Conservation (phyloP, 2,797 vertebrate genomes). For the Sebastolobus altivelis region DNA sequence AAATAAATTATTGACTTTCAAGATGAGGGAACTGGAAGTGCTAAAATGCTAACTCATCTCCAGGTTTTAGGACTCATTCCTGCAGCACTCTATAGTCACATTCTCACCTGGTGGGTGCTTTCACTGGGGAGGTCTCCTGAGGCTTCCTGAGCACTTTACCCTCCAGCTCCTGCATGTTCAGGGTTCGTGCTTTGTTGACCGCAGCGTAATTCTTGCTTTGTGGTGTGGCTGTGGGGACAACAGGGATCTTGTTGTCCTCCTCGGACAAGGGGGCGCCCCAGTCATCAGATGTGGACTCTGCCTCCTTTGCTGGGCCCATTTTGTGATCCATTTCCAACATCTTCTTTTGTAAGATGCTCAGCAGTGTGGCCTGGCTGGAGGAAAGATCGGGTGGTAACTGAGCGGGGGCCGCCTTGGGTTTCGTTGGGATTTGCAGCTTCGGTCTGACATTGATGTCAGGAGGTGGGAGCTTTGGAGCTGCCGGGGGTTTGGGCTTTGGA, state of each 20-base stretch:
- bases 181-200: conserved; percentile 49
- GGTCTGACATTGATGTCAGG: conserved; percentile 47
- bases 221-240: conserved; percentile 26
- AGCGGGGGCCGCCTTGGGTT: conserved; percentile 35
- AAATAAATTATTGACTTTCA: too few relatives aligned
- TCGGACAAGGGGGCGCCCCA: conserved; percentile 77
- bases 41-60: too few relatives aligned
- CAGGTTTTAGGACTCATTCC: too few relatives aligned
- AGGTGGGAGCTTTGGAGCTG: conserved; percentile 56
- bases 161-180: conserved; percentile 82
- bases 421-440: conserved; percentile 54
- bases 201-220: conserved; percentile 46
- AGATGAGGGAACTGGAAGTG: too few relatives aligned
- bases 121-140: conserved; percentile 51
- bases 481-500: conserved; percentile 38
- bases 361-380: conserved; percentile 81
- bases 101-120: conserved; percentile 73
- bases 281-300: conserved; percentile 77
- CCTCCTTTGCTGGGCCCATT: conserved; percentile 61
- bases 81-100: not conserved
- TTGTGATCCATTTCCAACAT: conserved; percentile 88
- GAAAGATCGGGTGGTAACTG: conserved; percentile 58
- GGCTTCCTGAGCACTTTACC: conserved; percentile 71
- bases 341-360: conserved; percentile 87
- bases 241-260: conserved; percentile 67